Evolutionary conservation across 2,113 vertebrate species (phyloP), one percentile per base, ranked within the genome.

Genomic region (Glaucomys volans): DNA sequence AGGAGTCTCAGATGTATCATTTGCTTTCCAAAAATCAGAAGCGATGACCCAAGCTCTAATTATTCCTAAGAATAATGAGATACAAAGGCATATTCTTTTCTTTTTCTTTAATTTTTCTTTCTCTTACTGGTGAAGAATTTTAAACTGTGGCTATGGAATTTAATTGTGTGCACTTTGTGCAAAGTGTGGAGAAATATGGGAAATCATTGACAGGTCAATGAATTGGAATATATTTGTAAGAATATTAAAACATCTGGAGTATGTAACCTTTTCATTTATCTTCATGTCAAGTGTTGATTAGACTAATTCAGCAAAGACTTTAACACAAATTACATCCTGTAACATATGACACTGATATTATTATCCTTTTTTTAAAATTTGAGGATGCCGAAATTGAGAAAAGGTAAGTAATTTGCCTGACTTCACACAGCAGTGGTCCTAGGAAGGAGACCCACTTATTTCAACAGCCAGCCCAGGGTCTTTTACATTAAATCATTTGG

Each of bases 31-130:
- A 77, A 97, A 95, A 32, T 26, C 44, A 86, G 24, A 82, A 75
- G 76, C 52, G 87, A 24, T 79, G 40, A 64, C 42, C 35, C 8
- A 83, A 85, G 57, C 14, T 57, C 44, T 94, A 96, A 96, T 94
- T 94, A 88, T 93, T 85, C 47, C 71, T 54, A 96, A 75, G 64
- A 88, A 79, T 79, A 92, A 86, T 57, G 79, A 94, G 71, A 84
- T 57, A 50, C 20, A 67, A 57, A 92, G 12, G 5, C 40, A 76
- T 81, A 35, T 69, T 79, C 30, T 64, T 81, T 74, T 35, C 35
- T 85, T 93, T 50, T n/a, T 1, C 11, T 92, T 76, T 77, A 72
- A 71, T 64, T 71, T 90, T 96, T 88, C 16, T 92, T 76, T 42
- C 8, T 91, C 42, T 96, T 82, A 44, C 17, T 20, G 87, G 35